These are phyloP conservation scores for Muscicapa striata DNA, from an alignment of 2,797 vertebrate species.

Conservation along the genomic window DNA sequence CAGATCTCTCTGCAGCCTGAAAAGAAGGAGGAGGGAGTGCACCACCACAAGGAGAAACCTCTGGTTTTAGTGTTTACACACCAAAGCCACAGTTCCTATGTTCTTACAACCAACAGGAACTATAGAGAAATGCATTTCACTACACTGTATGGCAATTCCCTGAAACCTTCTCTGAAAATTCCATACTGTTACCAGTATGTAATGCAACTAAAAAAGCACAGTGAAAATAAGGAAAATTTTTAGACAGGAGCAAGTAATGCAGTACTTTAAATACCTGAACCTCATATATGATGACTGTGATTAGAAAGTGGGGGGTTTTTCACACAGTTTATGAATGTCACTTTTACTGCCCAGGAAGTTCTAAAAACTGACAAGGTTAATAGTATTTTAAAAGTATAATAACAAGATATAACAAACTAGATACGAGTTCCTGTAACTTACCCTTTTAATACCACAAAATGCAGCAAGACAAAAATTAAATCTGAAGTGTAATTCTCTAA, in stretches of 20 bases:
- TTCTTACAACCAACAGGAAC: background rate
- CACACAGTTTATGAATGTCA: background rate
- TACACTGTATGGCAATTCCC: background rate
- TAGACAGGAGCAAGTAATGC: background rate
- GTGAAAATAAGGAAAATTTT: background rate
- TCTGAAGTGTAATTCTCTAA: background rate
- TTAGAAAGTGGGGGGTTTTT: background rate
- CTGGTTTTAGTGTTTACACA: background rate
- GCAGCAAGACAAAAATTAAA: background rate
- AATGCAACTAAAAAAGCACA: background rate
- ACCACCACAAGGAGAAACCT: background rate
- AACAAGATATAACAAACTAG: background rate
- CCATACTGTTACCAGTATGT: background rate
- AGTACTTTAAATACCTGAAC: background rate
- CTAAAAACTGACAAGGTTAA: background rate
- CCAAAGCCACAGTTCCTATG: background rate
- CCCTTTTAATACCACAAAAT: background rate
- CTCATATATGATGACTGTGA: accelerated
- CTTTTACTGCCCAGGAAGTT: background rate
- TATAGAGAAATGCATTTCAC: background rate
- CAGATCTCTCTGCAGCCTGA: background rate
- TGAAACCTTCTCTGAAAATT: background rate
- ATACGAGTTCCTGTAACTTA: background rate
- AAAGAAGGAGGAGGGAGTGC: too few relatives aligned
- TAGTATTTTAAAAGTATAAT: background rate